Evolutionary conservation across 2,888 invertebrate genomes (phyloP), one percentile per base, ranked within the genome.

Genomic region (Hirtodrosophila duncani): DNA sequence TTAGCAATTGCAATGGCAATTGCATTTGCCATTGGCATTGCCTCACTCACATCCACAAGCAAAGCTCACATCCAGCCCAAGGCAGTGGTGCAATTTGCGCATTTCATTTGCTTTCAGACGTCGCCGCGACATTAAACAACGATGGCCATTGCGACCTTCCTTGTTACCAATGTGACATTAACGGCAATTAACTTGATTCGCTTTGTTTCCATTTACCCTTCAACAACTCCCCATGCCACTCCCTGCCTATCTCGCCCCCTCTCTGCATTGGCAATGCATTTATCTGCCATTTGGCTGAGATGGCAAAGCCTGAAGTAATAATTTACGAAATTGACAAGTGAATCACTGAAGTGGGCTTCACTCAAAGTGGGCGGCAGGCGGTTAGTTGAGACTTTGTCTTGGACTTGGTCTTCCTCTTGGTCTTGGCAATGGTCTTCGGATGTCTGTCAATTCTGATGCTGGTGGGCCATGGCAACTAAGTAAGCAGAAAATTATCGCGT

Each of bases 321-420:
- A 63, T 63, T 80, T 78, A 60, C 53, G 53, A 81, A 78, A 75
- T 75, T 69, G 75, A 78, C 79, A 81, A 74, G 75, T 75, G 75
- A 75, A 61, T 75, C 81, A 75, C 60, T 55, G 41, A 30, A 46
- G 18, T 13, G 29, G 38, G 30, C 18, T 29, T 33, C 4, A 4
- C 11, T 26, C n/a, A 11, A 26, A 26, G 14, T 3, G 2, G 5
- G 16, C 9, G 13, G 33, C 1, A n/a, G 5, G n/a, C n/a, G n/a
- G n/a, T n/a, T n/a, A n/a, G n/a, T n/a, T n/a, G n/a, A n/a, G n/a
- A n/a, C n/a, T n/a, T n/a, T n/a, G n/a, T n/a, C n/a, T n/a, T n/a
- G n/a, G n/a, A n/a, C n/a, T n/a, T n/a, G n/a, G n/a, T n/a, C n/a
- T n/a, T n/a, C n/a, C n/a, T n/a, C n/a, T n/a, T n/a, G n/a, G n/a